Evolutionary conservation across 2,113 vertebrate species (phyloP).

Genomic region (Engystomops pustulosus): DNA sequence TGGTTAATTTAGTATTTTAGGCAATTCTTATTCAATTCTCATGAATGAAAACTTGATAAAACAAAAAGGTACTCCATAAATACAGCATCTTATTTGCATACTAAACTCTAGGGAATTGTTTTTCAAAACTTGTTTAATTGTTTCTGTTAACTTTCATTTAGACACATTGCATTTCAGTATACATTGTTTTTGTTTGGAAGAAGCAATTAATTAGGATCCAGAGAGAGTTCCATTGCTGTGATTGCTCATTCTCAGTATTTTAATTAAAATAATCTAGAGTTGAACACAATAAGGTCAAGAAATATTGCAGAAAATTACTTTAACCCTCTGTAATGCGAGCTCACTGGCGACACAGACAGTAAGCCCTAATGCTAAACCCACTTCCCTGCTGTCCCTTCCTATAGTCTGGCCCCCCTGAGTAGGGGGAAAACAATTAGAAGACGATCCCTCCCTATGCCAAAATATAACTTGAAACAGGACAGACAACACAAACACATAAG

Average conservation of each 20-base stretch:
- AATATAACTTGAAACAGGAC: no score
- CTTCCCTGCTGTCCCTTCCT: no score
- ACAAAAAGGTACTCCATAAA: background rate
- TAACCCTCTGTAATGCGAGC: background rate
- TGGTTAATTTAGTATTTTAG: no score
- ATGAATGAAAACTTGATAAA: background rate
- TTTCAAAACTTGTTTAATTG: constrained; percentile 9
- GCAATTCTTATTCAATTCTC: no score
- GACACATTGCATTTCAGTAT: background rate
- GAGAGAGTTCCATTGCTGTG: background rate
- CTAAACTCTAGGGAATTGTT: background rate
- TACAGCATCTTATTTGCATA: background rate
- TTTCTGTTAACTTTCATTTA: background rate
- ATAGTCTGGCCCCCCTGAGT: no score
- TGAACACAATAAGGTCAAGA: background rate
- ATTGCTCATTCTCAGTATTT: background rate
- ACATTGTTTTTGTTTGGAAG: constrained; percentile 5
- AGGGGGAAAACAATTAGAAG: no score
- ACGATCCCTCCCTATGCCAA: no score
- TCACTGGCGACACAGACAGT: no score
- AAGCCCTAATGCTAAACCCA: no score
- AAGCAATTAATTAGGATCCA: constrained; percentile 18
- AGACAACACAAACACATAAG: no score
- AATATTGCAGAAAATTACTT: background rate
- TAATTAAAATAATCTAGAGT: constrained; percentile 2